Evolutionary conservation across 2,113 vertebrate species (phyloP), one percentile per base, ranked within the genome.

Genomic region (Ia io): DNA sequence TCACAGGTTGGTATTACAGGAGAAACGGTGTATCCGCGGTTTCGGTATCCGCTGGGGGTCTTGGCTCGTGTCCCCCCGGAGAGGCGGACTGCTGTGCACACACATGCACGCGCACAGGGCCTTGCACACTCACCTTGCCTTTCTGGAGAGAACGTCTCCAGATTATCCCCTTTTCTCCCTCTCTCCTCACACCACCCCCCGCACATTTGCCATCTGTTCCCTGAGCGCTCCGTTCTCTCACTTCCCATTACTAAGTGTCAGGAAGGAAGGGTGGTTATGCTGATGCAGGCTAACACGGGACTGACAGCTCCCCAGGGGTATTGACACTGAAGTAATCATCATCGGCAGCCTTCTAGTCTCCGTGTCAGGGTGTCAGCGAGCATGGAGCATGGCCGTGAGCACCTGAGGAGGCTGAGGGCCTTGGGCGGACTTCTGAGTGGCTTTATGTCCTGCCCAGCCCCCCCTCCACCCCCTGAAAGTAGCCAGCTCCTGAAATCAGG

Each of bases 31-130:
- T 37, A 9, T 28, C 51, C 14, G n/a, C 6, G 35, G 22, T 40
- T 80, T 56, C 35, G 16, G 77, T n/a, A 10, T 37, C 22, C 35
- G 0, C 6, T 13, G 35, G n/a, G 16, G n/a, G 77, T 40, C 51
- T 17, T 80, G 49, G 23, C 25, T 8, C 9, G n/a, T 35, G 0
- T 14, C 1, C 4, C 51, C 20, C 22, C 16, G 32, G 22, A 23
- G 12, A 53, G 53, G 49, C n/a, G 49, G 49, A 13, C 49, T 35
- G 4, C 49, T 37, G 49, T 37, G 14, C 30, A 49, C 37, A 16
- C 6, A 0, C 25, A 9, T 0, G 32, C 10, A 6, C 25, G 11
- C 70, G 37, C 65, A 32, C 16, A 2, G 3, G 16, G 3, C 25
- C 13, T 3, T 18, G 18, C 76, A 20, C 40, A 22, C 37, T 22